Base-by-base conservation (phyloP, 2,113 vertebrate genomes). In the Corapipo altera region DNA sequence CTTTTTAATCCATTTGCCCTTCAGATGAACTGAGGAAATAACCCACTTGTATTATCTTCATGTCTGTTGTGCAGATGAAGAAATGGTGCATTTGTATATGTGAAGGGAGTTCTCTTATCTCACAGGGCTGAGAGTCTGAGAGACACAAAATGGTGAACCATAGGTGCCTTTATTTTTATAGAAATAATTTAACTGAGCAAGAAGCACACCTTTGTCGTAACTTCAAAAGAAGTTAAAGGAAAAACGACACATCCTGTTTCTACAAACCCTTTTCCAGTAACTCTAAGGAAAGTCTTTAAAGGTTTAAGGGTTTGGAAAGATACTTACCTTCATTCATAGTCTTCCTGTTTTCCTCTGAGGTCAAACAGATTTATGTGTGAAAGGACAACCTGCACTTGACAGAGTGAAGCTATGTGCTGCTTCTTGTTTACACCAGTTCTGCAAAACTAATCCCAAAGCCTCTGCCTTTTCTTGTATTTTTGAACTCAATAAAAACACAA, bases 331-430 rank as follows among this genome's bases (percentile, higher is more conserved):
- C 69, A 33, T 71, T 97, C 73, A 70, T n/a, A 41, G 71, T 35
- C 90, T 96, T 96, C 87, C 94, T 94, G 94, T 94, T 95, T 96
- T 92, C 84, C 66, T 94, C 30, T 76, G 49, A 73, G 37, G 71
- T 82, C 23, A 82, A 75, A 80, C 91, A 96, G 93, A 64, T 96
- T 93, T 96, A 22, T 96, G 62, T 93, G 93, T 90, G 80, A 96
- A 96, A 95, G 94, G 91, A 73, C 94, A 93, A 72, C 58, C 41
- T 82, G 78, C 41, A 65, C 85, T 64, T 75, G 72, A 75, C 76
- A 88, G 65, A 61, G 37, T 26, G 51, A 83, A 87, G 74, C 43
- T 41, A 24, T 20, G 26, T 66, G 57, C n/a, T 2, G 0, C 26
- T 76, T 77, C 72, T 89, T 84, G 43, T 64, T 95, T 81, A n/a